phyloP scores from a whole-genome alignment of 2,888 invertebrate genomes.

The Flexamia atlantica region DNA sequence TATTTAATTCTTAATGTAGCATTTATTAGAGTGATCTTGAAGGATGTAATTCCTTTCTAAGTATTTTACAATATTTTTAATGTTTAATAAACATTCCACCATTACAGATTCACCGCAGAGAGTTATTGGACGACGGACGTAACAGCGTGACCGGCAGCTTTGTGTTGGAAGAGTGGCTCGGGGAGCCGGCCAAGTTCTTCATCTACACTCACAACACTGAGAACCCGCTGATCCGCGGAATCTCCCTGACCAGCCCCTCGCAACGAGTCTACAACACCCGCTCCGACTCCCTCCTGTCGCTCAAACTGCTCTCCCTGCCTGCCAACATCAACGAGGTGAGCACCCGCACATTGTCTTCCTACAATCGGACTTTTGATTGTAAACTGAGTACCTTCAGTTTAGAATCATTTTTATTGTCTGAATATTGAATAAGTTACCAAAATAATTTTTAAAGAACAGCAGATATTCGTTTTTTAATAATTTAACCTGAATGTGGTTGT shows the following conservation, averaged over 20 bases:
- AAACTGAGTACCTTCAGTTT: too few species aligned
- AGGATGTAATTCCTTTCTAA: too few species aligned
- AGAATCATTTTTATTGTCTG: too few species aligned
- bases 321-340: slow-evolving; percentile 77
- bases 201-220: slow-evolving; percentile 77
- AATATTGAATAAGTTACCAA: too few species aligned
- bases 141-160: slow-evolving; percentile 77
- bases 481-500: too few species aligned
- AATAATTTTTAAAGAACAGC: too few species aligned
- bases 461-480: too few species aligned
- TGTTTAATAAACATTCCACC: slow-evolving; percentile 58
- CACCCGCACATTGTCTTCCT: too few species aligned
- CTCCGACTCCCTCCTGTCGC: slow-evolving; percentile 76
- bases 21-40: too few species aligned
- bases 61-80: too few species aligned
- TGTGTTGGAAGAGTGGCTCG: slow-evolving; percentile 77
- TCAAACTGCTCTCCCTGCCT: slow-evolving; percentile 77
- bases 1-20: too few species aligned
- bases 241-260: slow-evolving; percentile 77
- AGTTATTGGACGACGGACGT: slow-evolving; percentile 75
- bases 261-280: slow-evolving; percentile 75
- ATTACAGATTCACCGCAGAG: slow-evolving; percentile 76
- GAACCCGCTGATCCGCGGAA: slow-evolving; percentile 76
- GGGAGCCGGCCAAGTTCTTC: slow-evolving; percentile 77
- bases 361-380: too few species aligned